phyloP scores from a whole-genome alignment of 2,888 invertebrate species.

The Tenthredo notha region DNA sequence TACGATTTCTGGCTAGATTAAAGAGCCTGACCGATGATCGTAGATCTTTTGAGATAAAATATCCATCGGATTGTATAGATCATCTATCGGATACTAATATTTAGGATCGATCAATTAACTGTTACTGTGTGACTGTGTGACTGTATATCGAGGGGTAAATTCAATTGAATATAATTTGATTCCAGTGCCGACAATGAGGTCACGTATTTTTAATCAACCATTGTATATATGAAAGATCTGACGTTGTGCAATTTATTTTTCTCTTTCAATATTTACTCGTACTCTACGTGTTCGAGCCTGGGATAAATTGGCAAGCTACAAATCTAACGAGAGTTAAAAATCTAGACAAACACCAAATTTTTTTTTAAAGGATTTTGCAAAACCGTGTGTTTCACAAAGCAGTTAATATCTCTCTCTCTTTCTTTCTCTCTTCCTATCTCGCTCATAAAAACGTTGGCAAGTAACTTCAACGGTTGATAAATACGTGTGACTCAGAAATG shows the following conservation, averaged over 20 bases:
- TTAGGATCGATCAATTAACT: conserved; percentile 9
- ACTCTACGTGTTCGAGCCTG: neutral
- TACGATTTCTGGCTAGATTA: conserved; percentile 1
- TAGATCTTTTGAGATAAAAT: neutral
- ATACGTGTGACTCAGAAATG: neutral
- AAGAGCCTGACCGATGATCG: neutral
- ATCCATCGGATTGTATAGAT: conserved; percentile 17
- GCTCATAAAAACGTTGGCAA: neutral
- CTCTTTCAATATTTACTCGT: conserved; percentile 18
- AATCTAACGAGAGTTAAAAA: neutral
- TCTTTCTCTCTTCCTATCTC: no score
- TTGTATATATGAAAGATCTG: conserved; percentile 10
- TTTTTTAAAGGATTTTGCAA: neutral
- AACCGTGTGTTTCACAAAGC: neutral
- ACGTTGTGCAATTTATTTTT: conserved; percentile 2
- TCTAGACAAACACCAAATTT: neutral
- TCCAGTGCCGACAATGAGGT: conserved; percentile 7
- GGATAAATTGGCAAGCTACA: neutral
- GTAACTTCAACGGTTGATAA: neutral
- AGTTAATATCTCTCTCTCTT: neutral
- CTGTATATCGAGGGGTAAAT: neutral
- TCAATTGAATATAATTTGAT: neutral
- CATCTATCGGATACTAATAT: neutral
- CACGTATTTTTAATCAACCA: conserved; percentile 33
- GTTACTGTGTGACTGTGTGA: neutral